A percentile compares a stretch with the other conserved stretches of the same genome.
phyloP scores from a whole-genome alignment of 2,888 invertebrate species.

The Pemphredon lugubris region DNA sequence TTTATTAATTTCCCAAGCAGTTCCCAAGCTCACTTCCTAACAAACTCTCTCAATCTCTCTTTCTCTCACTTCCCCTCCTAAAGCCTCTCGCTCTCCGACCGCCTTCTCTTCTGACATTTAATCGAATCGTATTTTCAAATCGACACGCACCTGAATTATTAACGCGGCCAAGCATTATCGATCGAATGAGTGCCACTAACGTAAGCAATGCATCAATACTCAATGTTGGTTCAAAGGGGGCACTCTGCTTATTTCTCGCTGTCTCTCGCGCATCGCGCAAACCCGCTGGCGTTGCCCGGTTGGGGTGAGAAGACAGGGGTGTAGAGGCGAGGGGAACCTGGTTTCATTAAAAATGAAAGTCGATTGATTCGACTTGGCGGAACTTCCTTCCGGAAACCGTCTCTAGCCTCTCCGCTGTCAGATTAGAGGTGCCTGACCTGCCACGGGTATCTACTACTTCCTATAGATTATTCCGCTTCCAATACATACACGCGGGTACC shows the following conservation, averaged over 20 bases:
- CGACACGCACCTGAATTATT: too few relatives aligned
- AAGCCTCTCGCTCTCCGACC: too few relatives aligned
- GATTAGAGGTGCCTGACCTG: slow-evolving; percentile 69
- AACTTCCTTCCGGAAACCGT: slow-evolving; percentile 14
- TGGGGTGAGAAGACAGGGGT: too few relatives aligned
- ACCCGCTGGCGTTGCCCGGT: too few relatives aligned
- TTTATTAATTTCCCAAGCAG: too few relatives aligned
- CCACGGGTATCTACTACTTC: slow-evolving; percentile 56
- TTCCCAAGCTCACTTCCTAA: too few relatives aligned
- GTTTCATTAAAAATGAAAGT: slow-evolving; percentile 67
- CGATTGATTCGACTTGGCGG: slow-evolving; percentile 61
- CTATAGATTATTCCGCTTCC: slow-evolving; percentile 24
- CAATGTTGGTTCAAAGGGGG: neutral
- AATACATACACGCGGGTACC: neutral
- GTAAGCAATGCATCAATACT: neutral
- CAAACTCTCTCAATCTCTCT: too few relatives aligned
- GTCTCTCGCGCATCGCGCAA: too few relatives aligned
- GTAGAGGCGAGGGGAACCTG: neutral
- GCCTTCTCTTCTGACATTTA: too few relatives aligned
- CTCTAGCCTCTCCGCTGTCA: slow-evolving; percentile 37
- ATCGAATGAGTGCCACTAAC: neutral
- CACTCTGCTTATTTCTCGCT: too few relatives aligned
- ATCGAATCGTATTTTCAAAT: too few relatives aligned
- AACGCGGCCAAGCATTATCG: neutral
- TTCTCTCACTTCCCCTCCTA: too few relatives aligned